Percentiles rank a stretch among this genome's conserved stretches.
Conservation (phyloP, 37 sponge, comb jelly and placozoan genomes). For the Crambe crambe region DNA sequence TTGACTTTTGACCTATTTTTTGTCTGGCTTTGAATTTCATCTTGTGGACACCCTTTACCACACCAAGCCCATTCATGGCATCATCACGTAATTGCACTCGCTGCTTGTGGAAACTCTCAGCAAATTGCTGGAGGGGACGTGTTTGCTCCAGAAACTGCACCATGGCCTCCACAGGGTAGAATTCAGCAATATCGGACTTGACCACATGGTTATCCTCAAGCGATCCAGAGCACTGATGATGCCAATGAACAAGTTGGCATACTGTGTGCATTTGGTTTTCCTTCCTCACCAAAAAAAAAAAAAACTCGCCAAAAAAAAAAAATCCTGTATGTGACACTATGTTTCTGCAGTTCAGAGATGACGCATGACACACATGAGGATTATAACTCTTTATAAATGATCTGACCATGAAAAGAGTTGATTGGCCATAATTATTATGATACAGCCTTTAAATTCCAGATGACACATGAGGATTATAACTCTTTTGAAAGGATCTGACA, state of each 20-base stretch:
- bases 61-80: conserved; percentile 36
- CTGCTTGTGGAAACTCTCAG: conserved; percentile 24
- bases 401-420: too few species aligned
- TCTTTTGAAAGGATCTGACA: too few species aligned
- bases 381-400: too few species aligned
- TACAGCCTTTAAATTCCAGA: too few species aligned
- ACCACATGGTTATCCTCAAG: conserved; percentile 23
- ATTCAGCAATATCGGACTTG: conserved; percentile 1
- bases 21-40: conserved; percentile 27
- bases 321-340: too few species aligned
- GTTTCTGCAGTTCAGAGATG: too few species aligned
- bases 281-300: too few species aligned
- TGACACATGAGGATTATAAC: too few species aligned
- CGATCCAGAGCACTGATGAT: conserved; percentile 35
- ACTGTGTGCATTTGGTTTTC: too few species aligned
- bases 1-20: neutral
- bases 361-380: too few species aligned
- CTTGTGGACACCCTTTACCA: conserved; percentile 33
- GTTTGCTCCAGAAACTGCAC: conserved; percentile 36
- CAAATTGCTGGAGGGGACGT: conserved; percentile 32
- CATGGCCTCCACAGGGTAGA: conserved; percentile 29
- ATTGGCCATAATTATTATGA: too few species aligned
- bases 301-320: too few species aligned
- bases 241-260: conserved; percentile 29
- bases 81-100: conserved; percentile 42